These are phyloP conservation scores for Odocoileus virginianus DNA, from an alignment of 2,113 vertebrate species.

Conservation along the genomic window DNA sequence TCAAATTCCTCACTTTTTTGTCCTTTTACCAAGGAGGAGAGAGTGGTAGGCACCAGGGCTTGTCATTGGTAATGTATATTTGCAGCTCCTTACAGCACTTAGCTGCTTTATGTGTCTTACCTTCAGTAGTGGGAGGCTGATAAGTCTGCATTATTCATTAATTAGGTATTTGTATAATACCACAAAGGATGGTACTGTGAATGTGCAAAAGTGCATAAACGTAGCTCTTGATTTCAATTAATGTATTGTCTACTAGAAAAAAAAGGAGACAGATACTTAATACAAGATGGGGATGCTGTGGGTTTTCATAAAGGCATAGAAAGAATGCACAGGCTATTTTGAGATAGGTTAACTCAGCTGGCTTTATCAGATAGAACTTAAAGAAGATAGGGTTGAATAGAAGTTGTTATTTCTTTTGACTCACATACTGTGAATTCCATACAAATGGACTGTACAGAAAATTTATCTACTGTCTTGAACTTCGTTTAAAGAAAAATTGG, in stretches of 20 bases:
- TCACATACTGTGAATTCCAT: neutral
- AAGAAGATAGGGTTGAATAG: neutral
- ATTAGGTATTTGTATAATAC: neutral
- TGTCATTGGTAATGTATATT: neutral
- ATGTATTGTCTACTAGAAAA: neutral
- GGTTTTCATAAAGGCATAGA: neutral
- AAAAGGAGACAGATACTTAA: neutral
- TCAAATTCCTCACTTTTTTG: neutral
- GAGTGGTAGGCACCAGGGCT: neutral
- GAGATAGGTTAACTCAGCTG: neutral
- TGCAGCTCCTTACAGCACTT: neutral
- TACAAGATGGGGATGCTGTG: neutral
- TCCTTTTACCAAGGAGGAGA: neutral
- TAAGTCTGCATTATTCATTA: neutral
- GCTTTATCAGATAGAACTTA: neutral
- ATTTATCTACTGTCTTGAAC: neutral
- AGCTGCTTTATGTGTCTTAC: neutral
- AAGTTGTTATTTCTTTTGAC: neutral
- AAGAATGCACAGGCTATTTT: neutral
- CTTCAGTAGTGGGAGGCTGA: neutral
- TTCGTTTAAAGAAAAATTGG: neutral
- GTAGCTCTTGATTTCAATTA: neutral
- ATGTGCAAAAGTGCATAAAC: neutral
- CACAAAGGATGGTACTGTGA: neutral
- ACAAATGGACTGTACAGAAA: neutral